Conservation (phyloP, 2,888 invertebrate species). For the Aporophyla lueneburgensis region DNA sequence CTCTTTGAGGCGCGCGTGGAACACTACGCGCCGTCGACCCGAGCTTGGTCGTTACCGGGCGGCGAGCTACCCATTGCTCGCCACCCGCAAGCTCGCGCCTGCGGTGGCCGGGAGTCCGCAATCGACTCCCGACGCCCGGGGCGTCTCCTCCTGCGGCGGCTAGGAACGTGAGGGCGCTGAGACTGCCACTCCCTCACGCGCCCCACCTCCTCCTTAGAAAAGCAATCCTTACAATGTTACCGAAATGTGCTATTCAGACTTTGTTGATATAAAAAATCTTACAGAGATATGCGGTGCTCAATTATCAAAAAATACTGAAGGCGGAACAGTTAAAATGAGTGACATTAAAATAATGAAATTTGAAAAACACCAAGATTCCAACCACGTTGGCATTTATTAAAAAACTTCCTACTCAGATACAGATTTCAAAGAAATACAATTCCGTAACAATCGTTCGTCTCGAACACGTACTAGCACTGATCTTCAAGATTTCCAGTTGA, state of each 20-base stretch:
- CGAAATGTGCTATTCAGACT: conserved; percentile 54
- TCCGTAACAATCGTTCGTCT: conserved; percentile 42
- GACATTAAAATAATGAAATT: conserved; percentile 30
- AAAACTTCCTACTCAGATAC: conserved; percentile 50
- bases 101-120: too few relatives aligned
- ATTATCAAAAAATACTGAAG: conserved; percentile 27
- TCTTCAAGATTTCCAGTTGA: conserved; percentile 46
- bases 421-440: conserved; percentile 54
- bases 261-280: conserved; percentile 35
- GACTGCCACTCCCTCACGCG: too few relatives aligned
- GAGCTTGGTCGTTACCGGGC: too few relatives aligned
- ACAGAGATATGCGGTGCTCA: conserved; percentile 19
- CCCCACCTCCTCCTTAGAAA: too few relatives aligned
- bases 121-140: too few relatives aligned
- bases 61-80: too few relatives aligned
- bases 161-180: too few relatives aligned
- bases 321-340: conserved; percentile 18
- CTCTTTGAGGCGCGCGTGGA: too few relatives aligned
- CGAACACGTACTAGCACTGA: conserved; percentile 38
- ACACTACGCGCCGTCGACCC: too few relatives aligned
- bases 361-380: conserved; percentile 34
- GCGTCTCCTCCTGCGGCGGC: too few relatives aligned
- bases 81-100: too few relatives aligned
- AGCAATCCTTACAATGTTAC: conserved; percentile 54
- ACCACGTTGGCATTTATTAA: conserved; percentile 35